These are phyloP conservation scores for Rhynchotus rufescens DNA, from an alignment of 2,797 vertebrate species.

Conservation along the genomic window DNA sequence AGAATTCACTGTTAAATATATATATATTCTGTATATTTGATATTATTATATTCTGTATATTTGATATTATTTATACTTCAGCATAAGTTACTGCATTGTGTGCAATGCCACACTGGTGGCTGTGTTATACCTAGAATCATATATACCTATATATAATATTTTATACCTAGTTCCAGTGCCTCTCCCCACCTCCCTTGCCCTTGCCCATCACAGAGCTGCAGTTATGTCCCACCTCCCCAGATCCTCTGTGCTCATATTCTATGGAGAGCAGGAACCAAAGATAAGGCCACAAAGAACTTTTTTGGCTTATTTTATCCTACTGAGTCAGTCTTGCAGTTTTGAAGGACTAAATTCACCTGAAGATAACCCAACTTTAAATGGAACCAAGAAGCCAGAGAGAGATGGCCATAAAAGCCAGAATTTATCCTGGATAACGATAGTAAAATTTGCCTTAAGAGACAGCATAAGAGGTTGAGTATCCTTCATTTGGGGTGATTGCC, in stretches of 20 bases:
- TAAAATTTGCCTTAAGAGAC: not conserved
- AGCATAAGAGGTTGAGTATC: not conserved
- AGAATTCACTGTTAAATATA: not conserved
- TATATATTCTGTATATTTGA: not conserved
- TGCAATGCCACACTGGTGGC: not conserved
- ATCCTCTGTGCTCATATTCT: not conserved
- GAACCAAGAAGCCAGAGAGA: not conserved
- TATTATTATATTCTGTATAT: not conserved
- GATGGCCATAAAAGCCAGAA: not conserved
- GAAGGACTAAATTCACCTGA: rapidly evolving
- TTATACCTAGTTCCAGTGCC: no score
- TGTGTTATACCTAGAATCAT: not conserved
- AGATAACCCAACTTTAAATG: not conserved
- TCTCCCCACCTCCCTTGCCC: not conserved
- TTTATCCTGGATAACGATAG: not conserved
- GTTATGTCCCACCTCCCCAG: rapidly evolving
- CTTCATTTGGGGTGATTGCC: not conserved
- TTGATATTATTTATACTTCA: not conserved
- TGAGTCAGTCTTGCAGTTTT: not conserved
- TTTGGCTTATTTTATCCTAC: not conserved
- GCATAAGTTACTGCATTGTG: not conserved
- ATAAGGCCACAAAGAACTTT: not conserved
- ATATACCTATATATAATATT: no score
- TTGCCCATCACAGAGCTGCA: not conserved
- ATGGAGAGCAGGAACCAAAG: not conserved